Evolutionary conservation across 1,140 invertebrate species (phyloP), one percentile per base, ranked within the genome.

Genomic region (Zaprionus camerounensis): DNA sequence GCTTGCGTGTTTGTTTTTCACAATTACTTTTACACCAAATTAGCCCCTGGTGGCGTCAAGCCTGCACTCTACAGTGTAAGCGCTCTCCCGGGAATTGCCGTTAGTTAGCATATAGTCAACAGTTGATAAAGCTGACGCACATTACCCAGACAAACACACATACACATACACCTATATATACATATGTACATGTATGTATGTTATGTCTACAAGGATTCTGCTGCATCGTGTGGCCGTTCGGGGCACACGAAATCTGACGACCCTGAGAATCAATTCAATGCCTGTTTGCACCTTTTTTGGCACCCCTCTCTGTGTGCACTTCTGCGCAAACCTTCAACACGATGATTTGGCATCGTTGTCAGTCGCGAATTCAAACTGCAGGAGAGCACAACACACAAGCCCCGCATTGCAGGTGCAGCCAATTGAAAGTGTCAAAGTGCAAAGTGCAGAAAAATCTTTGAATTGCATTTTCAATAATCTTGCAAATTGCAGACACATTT

Each of bases 351-450:
- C 38, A 38, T 61, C 24, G 51, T 41, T 59, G 65, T 77, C 74
- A 77, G 74, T 77, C 70, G 63, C 49, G 62, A 62, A 49, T 44
- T 3, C n/a, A 41, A 67, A 70, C 69, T 77, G 74, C 69, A 62
- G 57, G 74, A 77, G 74, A 72, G 49, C 63, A 72, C 38, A 72
- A 56, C 74, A 67, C 68, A 55, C 68, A 34, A 26, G 24, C 36
- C 11, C 20, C 7, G 55, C 51, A 22, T 51, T 34, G 28, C 41
- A 49, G 31, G 9, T 7, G 15, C 24, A 31, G 7, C 5, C 24
- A 24, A 7, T 6, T 20, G 17, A 20, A 20, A 17, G 11, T 41
- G 9, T 13, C 41, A 46, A 17, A 46, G 36, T 34, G 31, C 31
- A 34, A 41, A 41, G 12, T 4, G 38, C 38, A 41, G 38, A 41